Evolutionary conservation across 2,888 invertebrate species (phyloP).

Genomic region (Leptopilina syphax): DNA sequence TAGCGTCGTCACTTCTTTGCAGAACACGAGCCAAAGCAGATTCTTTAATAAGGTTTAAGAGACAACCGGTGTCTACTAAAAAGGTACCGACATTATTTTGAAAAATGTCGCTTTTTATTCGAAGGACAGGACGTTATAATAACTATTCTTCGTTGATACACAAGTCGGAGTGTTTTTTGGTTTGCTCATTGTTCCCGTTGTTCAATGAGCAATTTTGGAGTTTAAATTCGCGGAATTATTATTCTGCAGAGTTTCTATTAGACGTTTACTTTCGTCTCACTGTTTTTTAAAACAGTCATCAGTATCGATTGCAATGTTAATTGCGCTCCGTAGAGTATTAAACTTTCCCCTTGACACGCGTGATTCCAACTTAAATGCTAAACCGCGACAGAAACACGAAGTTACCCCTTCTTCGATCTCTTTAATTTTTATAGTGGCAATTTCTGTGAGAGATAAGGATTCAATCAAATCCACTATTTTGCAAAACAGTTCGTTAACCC

Average conservation of each 20-base stretch:
- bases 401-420: background rate
- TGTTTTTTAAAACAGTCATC: background rate
- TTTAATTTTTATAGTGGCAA: background rate
- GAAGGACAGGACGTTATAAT: background rate
- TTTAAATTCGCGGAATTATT: background rate
- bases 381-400: background rate
- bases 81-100: background rate
- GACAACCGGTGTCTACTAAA: background rate
- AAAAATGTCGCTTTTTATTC: background rate
- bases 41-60: background rate
- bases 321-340: background rate
- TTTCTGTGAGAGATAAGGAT: background rate
- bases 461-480: background rate
- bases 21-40: background rate
- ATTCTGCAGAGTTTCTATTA: background rate
- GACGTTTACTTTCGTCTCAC: background rate
- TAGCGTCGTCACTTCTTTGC: background rate
- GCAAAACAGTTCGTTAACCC: background rate
- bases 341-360: background rate
- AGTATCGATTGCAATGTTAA: background rate
- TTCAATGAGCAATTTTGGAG: background rate
- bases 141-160: background rate
- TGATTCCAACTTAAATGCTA: background rate
- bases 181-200: background rate
- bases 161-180: background rate